Percentiles rank a stretch among this genome's conserved stretches.
Evolutionary conservation across 2,797 vertebrate species (phyloP).

Genomic region (Acridotheres tristis): DNA sequence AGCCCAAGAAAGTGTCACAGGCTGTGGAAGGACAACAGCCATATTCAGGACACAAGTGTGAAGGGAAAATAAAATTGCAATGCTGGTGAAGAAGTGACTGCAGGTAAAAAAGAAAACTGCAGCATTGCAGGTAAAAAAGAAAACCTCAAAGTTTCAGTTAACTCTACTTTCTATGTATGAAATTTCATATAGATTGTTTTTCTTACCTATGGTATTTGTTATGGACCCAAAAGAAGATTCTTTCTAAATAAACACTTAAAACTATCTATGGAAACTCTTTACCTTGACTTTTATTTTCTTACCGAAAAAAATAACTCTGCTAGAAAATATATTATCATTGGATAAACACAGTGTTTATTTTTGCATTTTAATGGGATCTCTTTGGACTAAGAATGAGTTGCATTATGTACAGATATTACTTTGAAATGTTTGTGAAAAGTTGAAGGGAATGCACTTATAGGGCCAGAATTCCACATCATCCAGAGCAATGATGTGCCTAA

Average conservation of each 20-base stretch:
- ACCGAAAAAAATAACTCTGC: neutral
- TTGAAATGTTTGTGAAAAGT: neutral
- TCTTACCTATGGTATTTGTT: neutral
- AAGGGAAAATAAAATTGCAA: neutral
- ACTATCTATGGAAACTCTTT: neutral
- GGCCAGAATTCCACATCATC: neutral
- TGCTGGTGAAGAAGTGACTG: neutral
- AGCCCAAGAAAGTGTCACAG: neutral
- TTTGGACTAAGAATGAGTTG: neutral
- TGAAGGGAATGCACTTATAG: neutral
- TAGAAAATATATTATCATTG: neutral
- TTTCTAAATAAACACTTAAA: neutral
- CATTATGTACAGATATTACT: neutral
- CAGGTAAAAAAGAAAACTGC: neutral
- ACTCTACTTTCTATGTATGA: neutral
- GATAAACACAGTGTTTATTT: neutral
- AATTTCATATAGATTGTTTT: neutral
- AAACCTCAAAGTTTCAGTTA: neutral
- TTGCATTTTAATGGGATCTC: neutral
- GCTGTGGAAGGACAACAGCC: constrained; percentile 26
- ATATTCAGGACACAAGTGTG: neutral
- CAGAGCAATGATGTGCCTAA: neutral
- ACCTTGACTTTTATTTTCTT: neutral
- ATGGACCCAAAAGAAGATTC: neutral
- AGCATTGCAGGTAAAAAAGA: neutral